Conservation (phyloP, 2,888 invertebrate genomes). For the Habrosyne pyritoides region DNA sequence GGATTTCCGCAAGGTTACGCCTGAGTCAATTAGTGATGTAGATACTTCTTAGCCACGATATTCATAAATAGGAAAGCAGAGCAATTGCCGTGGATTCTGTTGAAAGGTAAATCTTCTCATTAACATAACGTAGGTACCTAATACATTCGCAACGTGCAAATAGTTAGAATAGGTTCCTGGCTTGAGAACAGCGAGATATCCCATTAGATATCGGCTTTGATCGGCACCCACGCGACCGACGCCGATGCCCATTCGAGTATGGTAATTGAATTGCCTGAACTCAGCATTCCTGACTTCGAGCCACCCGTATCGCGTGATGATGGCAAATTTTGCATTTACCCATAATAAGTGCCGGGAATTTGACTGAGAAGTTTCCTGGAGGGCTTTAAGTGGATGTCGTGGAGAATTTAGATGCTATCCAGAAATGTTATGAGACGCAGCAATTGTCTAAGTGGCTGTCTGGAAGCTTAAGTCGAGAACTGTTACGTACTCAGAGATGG, state of each 20-base stretch:
- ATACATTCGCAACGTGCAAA: not conserved
- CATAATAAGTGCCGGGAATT: not conserved
- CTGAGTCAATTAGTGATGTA: too few species aligned
- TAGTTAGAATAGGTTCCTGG: not conserved
- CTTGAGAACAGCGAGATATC: not conserved
- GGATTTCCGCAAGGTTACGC: too few species aligned
- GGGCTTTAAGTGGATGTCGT: not conserved
- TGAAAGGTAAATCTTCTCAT: too few species aligned
- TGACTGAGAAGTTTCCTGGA: not conserved
- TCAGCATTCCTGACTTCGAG: not conserved
- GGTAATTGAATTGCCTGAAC: conserved; percentile 5
- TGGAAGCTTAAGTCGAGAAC: too few species aligned
- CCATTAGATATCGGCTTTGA: not conserved
- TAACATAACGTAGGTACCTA: not conserved
- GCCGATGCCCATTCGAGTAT: conserved; percentile 1
- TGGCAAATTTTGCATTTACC: conserved; percentile 1
- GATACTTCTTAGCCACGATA: too few species aligned
- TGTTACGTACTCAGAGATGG: too few species aligned
- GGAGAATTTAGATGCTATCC: not conserved
- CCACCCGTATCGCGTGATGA: conserved; percentile 4
- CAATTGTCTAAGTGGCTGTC: not conserved
- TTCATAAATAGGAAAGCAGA: too few species aligned
- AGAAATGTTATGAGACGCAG: not conserved
- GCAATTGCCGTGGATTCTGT: too few species aligned
- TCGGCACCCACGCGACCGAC: not conserved